Conservation (phyloP, 1,140 invertebrate genomes). For the Homarus americanus region DNA sequence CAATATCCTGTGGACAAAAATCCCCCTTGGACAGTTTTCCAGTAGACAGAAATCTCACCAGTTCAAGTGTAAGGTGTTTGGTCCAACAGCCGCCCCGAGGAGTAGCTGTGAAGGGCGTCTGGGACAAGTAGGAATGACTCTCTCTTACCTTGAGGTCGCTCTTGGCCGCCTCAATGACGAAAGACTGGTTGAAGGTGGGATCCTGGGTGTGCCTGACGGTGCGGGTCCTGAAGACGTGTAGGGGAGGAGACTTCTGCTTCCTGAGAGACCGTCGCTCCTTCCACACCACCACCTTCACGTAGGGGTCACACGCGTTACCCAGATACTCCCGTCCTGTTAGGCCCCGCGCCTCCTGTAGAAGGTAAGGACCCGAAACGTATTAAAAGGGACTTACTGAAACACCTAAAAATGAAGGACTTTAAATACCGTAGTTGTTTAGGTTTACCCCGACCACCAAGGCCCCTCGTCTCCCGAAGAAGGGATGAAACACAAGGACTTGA, state of each 20-base stretch:
- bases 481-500: too few species aligned
- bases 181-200: conserved; percentile 71
- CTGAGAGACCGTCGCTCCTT: conserved; percentile 65
- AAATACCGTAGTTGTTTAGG: too few species aligned
- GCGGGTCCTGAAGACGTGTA: conserved; percentile 63
- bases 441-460: too few species aligned
- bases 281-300: conserved; percentile 73
- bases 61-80: too few species aligned
- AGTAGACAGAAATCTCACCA: too few species aligned
- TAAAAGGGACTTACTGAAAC: not conserved
- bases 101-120: too few species aligned
- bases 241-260: conserved; percentile 55
- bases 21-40: too few species aligned
- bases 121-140: too few species aligned
- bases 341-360: conserved; percentile 49
- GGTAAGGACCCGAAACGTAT: not conserved
- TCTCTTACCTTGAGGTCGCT: conserved; percentile 71
- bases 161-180: conserved; percentile 63
- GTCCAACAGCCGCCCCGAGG: too few species aligned
- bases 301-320: conserved; percentile 61
- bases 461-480: too few species aligned
- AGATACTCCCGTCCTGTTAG: conserved; percentile 58
- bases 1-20: too few species aligned
- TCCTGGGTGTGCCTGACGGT: conserved; percentile 64
- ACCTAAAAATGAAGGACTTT: too few species aligned